These are phyloP conservation scores for Aphelocoma californica DNA, from an alignment of 2,797 vertebrate species.

Conservation along the genomic window DNA sequence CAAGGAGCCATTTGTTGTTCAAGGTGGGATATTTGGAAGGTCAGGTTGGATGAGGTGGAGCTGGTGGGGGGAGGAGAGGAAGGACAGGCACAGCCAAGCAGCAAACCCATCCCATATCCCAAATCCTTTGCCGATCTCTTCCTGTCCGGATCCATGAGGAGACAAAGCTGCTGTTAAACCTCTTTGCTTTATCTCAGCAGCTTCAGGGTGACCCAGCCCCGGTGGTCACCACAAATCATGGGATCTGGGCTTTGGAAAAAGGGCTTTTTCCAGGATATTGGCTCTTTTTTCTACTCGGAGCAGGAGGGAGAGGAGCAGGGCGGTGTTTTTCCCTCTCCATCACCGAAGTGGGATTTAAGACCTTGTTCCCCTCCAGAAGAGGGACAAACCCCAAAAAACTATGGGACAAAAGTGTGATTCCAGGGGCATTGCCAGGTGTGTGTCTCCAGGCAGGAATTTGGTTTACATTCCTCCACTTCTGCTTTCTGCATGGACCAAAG, in stretches of 20 bases:
- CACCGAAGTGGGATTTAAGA: neutral
- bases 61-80: neutral
- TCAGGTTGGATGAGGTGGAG: neutral
- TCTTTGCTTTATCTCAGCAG: neutral
- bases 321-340: neutral
- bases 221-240: neutral
- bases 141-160: fast-evolving
- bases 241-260: neutral
- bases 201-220: neutral
- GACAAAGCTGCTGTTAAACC: neutral
- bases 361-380: neutral
- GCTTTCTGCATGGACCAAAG: constrained; percentile 62
- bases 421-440: neutral
- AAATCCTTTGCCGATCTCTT: fast-evolving
- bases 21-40: neutral
- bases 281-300: neutral
- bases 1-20: neutral
- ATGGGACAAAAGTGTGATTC: neutral
- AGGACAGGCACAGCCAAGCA: neutral
- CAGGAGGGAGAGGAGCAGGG: neutral
- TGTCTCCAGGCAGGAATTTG: constrained; percentile 4
- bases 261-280: neutral
- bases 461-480: constrained; percentile 57
- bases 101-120: neutral
- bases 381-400: neutral